Evolutionary conservation across 2,888 invertebrate species (phyloP).

Genomic region (Tinea pellionella): DNA sequence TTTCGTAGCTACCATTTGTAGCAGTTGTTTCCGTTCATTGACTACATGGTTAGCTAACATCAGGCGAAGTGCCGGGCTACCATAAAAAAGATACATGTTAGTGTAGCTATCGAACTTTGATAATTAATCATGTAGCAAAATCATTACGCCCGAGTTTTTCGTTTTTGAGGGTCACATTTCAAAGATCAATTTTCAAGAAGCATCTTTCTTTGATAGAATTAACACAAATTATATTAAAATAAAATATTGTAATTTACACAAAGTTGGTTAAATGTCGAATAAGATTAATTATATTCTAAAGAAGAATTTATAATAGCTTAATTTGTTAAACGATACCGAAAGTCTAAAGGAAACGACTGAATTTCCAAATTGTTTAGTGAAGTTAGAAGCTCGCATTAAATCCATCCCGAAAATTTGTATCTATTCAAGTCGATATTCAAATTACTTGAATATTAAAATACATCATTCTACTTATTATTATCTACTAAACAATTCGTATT

Average conservation of each 20-base stretch:
- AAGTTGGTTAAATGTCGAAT: not conserved
- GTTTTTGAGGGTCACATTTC: not conserved
- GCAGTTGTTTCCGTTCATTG: too few relatives aligned
- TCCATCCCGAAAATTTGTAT: not conserved
- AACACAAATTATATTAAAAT: not conserved
- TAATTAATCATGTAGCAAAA: too few relatives aligned
- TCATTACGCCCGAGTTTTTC: too few relatives aligned
- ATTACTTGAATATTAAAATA: not conserved
- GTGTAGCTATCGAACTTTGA: too few relatives aligned
- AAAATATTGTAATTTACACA: not conserved
- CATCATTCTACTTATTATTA: too few relatives aligned
- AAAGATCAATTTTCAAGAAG: not conserved
- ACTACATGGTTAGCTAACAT: too few relatives aligned
- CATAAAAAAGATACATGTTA: too few relatives aligned
- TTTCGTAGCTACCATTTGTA: too few relatives aligned
- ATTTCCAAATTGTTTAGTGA: slow-evolving; percentile 9
- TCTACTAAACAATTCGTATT: too few relatives aligned
- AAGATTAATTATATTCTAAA: slow-evolving; percentile 4
- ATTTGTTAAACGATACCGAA: slow-evolving; percentile 5
- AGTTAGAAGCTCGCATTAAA: slow-evolving; percentile 1
- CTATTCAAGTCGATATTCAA: slow-evolving; percentile 11
- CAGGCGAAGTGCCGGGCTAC: too few relatives aligned
- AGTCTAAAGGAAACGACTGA: not conserved
- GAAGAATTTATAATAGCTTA: not conserved
- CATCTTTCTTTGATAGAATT: not conserved